Conservation (phyloP, 2,888 invertebrate species). For the Drosophila siamana region DNA sequence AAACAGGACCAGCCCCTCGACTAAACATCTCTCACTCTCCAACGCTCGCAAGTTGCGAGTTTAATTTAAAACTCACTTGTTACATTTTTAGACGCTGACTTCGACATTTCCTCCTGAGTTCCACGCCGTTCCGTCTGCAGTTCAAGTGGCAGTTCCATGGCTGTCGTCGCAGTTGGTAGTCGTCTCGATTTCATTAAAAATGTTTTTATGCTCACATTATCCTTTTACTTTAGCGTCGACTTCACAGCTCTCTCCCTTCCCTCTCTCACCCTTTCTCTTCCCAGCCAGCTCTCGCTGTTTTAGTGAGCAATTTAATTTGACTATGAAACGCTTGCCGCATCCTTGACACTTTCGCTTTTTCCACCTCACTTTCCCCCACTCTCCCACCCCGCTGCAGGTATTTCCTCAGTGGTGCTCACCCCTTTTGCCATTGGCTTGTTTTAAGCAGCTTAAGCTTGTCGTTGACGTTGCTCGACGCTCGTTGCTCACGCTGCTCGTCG, state of each 20-base stretch:
- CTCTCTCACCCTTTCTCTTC: neutral
- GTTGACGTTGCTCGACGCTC: slow-evolving; percentile 59
- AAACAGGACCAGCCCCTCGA: slow-evolving; percentile 24
- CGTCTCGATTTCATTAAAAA: slow-evolving; percentile 82
- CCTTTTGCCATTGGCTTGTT: slow-evolving; percentile 66
- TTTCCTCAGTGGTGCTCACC: slow-evolving; percentile 29
- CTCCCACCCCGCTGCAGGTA: neutral
- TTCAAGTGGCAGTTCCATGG: slow-evolving; percentile 1
- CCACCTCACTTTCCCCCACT: slow-evolving; percentile 8
- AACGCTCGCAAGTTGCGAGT: slow-evolving; percentile 25
- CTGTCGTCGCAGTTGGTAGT: slow-evolving; percentile 68
- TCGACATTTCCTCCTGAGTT: slow-evolving; percentile 28
- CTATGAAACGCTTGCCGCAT: slow-evolving; percentile 74
- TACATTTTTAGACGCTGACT: slow-evolving; percentile 73
- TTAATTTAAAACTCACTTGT: slow-evolving; percentile 78
- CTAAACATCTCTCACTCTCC: slow-evolving; percentile 2
- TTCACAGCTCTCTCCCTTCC: slow-evolving; percentile 30
- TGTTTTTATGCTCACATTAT: slow-evolving; percentile 79
- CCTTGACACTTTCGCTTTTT: slow-evolving; percentile 81
- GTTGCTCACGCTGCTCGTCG: slow-evolving; percentile 35
- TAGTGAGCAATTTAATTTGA: slow-evolving; percentile 77
- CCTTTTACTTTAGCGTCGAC: slow-evolving; percentile 70
- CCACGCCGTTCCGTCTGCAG: neutral
- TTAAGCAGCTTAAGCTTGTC: slow-evolving; percentile 82
- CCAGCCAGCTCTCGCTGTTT: slow-evolving; percentile 32